Evolutionary conservation across 2,113 vertebrate genomes (phyloP).

Genomic region (Oryzias javanicus): DNA sequence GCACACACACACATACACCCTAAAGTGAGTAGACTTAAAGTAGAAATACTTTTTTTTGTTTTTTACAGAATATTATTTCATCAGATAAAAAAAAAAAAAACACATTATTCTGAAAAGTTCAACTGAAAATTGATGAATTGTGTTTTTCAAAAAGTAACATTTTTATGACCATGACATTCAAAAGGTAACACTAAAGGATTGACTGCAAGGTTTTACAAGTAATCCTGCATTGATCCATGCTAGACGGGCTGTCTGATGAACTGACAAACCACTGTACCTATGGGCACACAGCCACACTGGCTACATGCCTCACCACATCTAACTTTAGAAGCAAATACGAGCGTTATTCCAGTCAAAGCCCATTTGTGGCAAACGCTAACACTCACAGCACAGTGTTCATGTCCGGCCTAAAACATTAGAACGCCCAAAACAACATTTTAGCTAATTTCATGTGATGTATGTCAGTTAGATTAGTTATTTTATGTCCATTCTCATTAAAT

Average conservation of each 20-base stretch:
- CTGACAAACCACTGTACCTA: slow-evolving; percentile 51
- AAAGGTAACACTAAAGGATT: slow-evolving; percentile 40
- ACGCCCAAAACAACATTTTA: neutral
- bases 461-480: no score
- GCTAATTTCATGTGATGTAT: no score
- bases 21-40: slow-evolving; percentile 2
- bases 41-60: neutral
- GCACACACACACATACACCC: slow-evolving; percentile 1
- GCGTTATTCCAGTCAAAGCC: slow-evolving; percentile 18
- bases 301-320: slow-evolving; percentile 44
- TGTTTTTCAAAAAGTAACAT: slow-evolving; percentile 24
- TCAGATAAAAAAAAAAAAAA: slow-evolving; percentile 2
- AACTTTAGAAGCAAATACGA: slow-evolving; percentile 46
- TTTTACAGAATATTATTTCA: slow-evolving; percentile 12
- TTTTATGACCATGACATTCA: slow-evolving; percentile 36
- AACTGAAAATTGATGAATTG: slow-evolving; percentile 19
- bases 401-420: slow-evolving; percentile 15
- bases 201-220: slow-evolving; percentile 43
- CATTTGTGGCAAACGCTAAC: slow-evolving; percentile 43
- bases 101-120: neutral
- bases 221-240: slow-evolving; percentile 54
- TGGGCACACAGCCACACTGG: slow-evolving; percentile 33
- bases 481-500: no score
- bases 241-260: slow-evolving; percentile 52
- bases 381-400: slow-evolving; percentile 24